Conservation (phyloP, 1,140 invertebrate genomes). For the Olivierus martensii region DNA sequence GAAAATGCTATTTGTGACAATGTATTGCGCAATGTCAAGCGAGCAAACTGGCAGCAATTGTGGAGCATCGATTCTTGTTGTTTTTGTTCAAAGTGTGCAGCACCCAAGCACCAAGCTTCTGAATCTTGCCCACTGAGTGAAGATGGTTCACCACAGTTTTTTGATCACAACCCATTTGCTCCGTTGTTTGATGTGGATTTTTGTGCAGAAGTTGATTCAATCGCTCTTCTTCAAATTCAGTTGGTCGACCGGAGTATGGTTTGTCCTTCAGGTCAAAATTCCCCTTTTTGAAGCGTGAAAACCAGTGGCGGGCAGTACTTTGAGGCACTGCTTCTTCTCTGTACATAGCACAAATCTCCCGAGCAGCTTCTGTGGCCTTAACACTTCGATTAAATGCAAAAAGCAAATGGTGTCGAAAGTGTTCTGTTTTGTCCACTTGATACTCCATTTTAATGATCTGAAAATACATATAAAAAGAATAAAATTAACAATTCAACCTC, state of each 20-base stretch:
- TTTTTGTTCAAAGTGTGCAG: background rate
- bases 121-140: constrained; percentile 5
- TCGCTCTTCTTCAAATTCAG: constrained; percentile 1
- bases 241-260: background rate
- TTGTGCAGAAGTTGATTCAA: constrained; percentile 5
- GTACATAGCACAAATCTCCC: background rate
- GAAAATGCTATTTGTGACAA: constrained; percentile 3
- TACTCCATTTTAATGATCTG: constrained; percentile 3
- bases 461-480: background rate
- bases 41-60: constrained; percentile 3
- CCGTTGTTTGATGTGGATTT: constrained; percentile 1
- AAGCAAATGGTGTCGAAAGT: constrained; percentile 1
- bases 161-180: background rate
- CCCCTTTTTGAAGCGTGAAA: constrained; percentile 1
- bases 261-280: constrained; percentile 7
- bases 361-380: background rate
- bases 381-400: background rate
- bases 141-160: background rate
- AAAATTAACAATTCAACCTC: background rate
- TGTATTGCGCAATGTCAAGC: background rate
- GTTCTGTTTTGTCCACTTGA: constrained; percentile 1
- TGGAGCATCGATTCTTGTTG: background rate
- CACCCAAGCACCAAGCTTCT: constrained; percentile 1
- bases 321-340: background rate
- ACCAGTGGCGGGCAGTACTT: constrained; percentile 2